Conservation (phyloP, 2,113 vertebrate genomes). For the Cacatua alba region DNA sequence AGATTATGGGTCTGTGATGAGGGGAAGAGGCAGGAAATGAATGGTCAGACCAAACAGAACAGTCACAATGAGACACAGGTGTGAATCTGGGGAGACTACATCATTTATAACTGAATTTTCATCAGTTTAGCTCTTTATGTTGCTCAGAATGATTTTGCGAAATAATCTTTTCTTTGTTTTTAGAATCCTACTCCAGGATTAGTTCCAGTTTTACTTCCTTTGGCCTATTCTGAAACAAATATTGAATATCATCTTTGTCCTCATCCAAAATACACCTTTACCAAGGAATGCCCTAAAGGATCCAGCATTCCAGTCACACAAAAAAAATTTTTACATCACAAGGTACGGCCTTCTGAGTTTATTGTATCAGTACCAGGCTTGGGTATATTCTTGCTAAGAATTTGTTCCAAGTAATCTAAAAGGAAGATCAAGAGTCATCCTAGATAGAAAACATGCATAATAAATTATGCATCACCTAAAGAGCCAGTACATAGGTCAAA, state of each 20-base stretch:
- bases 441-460: background rate
- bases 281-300: slow-evolving; percentile 46
- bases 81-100: background rate
- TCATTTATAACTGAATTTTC: background rate
- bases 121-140: background rate
- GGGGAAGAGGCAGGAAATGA: background rate
- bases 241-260: slow-evolving; percentile 88
- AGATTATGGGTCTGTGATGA: background rate
- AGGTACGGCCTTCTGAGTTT: slow-evolving; percentile 65
- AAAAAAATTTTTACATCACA: slow-evolving; percentile 77
- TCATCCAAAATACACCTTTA: slow-evolving; percentile 79
- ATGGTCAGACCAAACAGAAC: background rate
- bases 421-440: background rate
- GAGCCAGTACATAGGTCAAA: background rate
- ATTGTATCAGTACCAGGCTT: background rate
- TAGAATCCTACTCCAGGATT: slow-evolving; percentile 90
- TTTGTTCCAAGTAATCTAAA: background rate
- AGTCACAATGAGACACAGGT: background rate
- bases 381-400: background rate
- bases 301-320: slow-evolving; percentile 74
- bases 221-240: slow-evolving; percentile 82
- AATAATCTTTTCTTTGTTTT: background rate
- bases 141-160: background rate
- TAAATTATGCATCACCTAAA: background rate
- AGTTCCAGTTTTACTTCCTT: slow-evolving; percentile 73